Base-by-base conservation (phyloP, 2,888 invertebrate species). In the Herminia tarsipennalis region DNA sequence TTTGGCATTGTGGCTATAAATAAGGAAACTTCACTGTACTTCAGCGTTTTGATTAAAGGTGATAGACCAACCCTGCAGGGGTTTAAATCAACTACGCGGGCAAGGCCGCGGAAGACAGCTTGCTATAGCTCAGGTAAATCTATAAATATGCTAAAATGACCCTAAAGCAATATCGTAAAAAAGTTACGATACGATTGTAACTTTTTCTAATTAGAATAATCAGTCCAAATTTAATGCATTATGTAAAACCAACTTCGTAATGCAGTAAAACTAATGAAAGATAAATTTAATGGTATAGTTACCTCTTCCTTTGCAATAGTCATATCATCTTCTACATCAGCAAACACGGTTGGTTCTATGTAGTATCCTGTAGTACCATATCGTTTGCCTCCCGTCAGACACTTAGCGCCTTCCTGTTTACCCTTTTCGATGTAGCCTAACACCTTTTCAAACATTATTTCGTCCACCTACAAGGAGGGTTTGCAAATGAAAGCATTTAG, bases 271-370 rank as follows among this genome's bases (percentile, higher is more conserved):
- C 3, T 18, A 18, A 18, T 4, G 5, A 18, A 4, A 4, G 3
- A 18, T 18, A 5, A 18, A 18, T 18, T 18, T 4, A 18, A 28
- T 32, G 3, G 2, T 16, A 5, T 2, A 42, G 4, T 22, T 45
- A 95, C 95, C 92, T 96, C 96, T 83, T 96, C 95, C 63, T 91
- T 92, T 1, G 96, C 95, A 65, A 96, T 96, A 12, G 89, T 92
- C 96, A 96, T 96, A 37, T 94, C 78, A 74, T 96, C 96, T 13
- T 89, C 92, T 2, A 96, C 96, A 72, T 95, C 92, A 2, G 94
- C 93, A 73, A 96, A 96, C 0, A 96, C 94, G 0, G 96, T 96
- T 0, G 96, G 96, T 62, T 96, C 92, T 17, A 97, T 88, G 71
- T 95, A 97, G 78, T 92, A 97, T 0, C 97, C 97, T 20, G 92